Conservation (phyloP, 2,113 vertebrate genomes). For the Gorsachius goisagi region DNA sequence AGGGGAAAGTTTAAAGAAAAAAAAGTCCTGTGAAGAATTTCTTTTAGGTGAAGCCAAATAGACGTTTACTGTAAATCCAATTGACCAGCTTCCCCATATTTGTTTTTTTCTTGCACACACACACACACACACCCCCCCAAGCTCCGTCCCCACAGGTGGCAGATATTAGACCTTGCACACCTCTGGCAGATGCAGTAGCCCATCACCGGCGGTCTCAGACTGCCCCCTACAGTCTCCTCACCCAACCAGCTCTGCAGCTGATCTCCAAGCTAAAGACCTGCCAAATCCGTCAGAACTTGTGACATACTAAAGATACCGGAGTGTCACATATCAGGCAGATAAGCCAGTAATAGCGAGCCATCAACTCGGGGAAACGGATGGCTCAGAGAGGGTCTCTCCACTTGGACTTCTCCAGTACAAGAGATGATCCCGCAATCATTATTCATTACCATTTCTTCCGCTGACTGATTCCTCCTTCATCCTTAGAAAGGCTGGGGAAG, state of each 20-base stretch:
- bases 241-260: not conserved
- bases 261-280: conserved; percentile 41
- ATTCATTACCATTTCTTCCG: not conserved
- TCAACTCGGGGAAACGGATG: not conserved
- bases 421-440: not conserved
- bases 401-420: not conserved
- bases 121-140: too few species aligned
- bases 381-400: not conserved
- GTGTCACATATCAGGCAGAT: conserved; percentile 59
- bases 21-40: conserved; percentile 17
- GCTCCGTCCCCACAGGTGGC: conserved; percentile 59
- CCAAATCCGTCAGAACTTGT: conserved; percentile 44
- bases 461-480: not conserved
- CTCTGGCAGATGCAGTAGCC: not conserved
- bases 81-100: conserved; percentile 11
- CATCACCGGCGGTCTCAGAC: conserved; percentile 76
- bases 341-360: conserved; percentile 12
- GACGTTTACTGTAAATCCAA: conserved; percentile 50
- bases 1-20: not conserved
- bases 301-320: conserved; percentile 10
- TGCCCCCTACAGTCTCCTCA: conserved; percentile 86
- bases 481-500: not conserved
- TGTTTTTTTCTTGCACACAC: not conserved
- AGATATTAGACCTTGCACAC: conserved; percentile 3
- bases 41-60: conserved; percentile 52